phyloP scores from a whole-genome alignment of 2,888 invertebrate species.

The Pseudoips prasinana region DNA sequence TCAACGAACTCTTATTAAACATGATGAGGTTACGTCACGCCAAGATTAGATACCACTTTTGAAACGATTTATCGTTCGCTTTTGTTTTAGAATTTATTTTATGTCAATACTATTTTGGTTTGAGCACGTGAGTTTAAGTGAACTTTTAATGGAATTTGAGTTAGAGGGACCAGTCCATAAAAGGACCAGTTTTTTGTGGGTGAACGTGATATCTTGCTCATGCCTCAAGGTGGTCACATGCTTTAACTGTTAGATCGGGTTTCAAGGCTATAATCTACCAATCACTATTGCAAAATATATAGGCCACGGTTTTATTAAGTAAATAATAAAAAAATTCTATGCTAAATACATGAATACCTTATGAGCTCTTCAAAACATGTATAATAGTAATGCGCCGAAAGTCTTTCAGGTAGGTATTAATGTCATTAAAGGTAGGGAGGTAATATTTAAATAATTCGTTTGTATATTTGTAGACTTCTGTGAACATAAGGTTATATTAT shows the following conservation, averaged over 20 bases:
- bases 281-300: no score
- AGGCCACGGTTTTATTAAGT: no score
- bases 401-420: no score
- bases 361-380: no score
- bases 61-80: conserved; percentile 14
- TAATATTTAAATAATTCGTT: conserved; percentile 6
- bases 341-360: no score
- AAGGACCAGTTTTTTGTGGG: conserved; percentile 10
- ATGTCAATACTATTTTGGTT: conserved; percentile 4
- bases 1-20: conserved; percentile 24
- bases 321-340: no score
- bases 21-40: conserved; percentile 26
- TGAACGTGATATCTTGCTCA: conserved; percentile 14
- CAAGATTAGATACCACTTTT: conserved; percentile 32
- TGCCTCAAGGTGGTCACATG: conserved; percentile 16
- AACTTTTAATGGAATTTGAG: conserved; percentile 4
- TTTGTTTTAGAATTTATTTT: conserved; percentile 11
- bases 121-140: neutral
- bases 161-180: neutral
- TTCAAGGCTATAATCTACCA: conserved; percentile 18
- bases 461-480: conserved; percentile 12
- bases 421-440: no score
- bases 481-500: neutral
- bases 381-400: no score
- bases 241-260: conserved; percentile 16